A percentile compares a stretch with the other conserved stretches of the same genome.
Evolutionary conservation across 2,888 invertebrate species (phyloP).

Genomic region (Eledona agricola): DNA sequence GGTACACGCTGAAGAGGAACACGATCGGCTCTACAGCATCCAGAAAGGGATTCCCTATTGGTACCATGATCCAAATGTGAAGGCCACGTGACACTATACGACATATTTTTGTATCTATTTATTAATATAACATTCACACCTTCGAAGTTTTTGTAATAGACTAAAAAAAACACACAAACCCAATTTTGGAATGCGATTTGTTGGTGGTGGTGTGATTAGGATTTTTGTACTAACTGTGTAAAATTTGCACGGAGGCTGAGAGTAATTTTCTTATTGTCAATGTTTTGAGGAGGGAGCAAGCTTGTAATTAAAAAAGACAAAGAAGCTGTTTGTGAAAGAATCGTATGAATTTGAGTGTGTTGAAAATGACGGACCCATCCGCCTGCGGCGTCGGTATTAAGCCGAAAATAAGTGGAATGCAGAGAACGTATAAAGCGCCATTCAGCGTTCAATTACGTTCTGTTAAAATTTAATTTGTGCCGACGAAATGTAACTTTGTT

Average conservation of each 20-base stretch:
- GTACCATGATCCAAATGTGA: constrained; percentile 20
- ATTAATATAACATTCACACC: too few relatives aligned
- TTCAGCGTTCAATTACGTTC: constrained; percentile 62
- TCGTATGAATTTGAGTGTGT: constrained; percentile 44
- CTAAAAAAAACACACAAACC: too few relatives aligned
- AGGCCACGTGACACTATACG: constrained; percentile 10
- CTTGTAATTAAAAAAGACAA: too few relatives aligned
- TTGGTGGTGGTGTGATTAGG: too few relatives aligned
- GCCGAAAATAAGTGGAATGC: constrained; percentile 61
- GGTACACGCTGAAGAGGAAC: constrained; percentile 54
- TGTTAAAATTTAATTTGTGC: constrained; percentile 62
- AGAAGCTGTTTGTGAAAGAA: too few relatives aligned
- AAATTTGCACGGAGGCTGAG: too few relatives aligned
- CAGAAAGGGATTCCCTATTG: constrained; percentile 37
- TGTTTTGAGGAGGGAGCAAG: too few relatives aligned
- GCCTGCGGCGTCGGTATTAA: constrained; percentile 60
- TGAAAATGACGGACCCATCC: constrained; percentile 49
- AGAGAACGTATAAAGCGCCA: constrained; percentile 59
- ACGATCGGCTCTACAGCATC: constrained; percentile 48
- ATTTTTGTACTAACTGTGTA: too few relatives aligned
- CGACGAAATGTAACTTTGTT: constrained; percentile 63
- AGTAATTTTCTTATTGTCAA: too few relatives aligned
- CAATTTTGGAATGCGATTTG: too few relatives aligned
- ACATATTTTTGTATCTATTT: constrained; percentile 14
- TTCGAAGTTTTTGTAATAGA: too few relatives aligned